Percentiles rank a stretch among this genome's conserved stretches.
Evolutionary conservation across 2,113 vertebrate genomes (phyloP).

Genomic region (Eolophus roseicapilla): DNA sequence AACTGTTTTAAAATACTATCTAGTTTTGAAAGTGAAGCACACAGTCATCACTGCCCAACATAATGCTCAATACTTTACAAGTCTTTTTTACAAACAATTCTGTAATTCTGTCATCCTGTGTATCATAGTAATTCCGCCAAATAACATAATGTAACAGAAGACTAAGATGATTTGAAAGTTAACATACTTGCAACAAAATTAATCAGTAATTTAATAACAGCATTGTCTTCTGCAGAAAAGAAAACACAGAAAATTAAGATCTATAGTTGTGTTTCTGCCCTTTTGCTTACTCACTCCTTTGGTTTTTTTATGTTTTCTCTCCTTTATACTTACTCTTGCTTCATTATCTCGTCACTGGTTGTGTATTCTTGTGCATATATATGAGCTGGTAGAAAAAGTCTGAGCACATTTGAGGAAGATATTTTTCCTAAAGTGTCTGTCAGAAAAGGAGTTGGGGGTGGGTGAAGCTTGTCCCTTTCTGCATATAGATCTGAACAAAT

Average conservation of each 20-base stretch:
- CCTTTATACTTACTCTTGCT: background rate
- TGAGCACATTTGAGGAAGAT: background rate
- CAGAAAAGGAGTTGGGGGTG: background rate
- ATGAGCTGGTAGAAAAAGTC: background rate
- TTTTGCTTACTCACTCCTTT: background rate
- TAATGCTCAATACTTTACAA: background rate
- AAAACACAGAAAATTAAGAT: background rate
- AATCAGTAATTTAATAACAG: background rate
- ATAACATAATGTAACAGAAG: background rate
- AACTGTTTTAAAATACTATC: background rate
- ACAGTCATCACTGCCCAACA: background rate
- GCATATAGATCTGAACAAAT: background rate
- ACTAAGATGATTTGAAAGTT: background rate
- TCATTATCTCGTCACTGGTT: background rate
- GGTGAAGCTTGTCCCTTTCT: background rate
- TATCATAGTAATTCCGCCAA: background rate
- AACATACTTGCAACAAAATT: background rate
- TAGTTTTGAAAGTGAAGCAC: background rate
- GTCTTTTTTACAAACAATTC: background rate
- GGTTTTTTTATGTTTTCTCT: background rate
- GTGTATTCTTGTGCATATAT: background rate
- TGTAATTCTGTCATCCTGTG: background rate
- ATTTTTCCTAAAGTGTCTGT: background rate
- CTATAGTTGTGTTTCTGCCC: background rate
- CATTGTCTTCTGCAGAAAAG: background rate